Evolutionary conservation across 2,888 invertebrate genomes (phyloP).

Genomic region (Anoplius nigerrimus): DNA sequence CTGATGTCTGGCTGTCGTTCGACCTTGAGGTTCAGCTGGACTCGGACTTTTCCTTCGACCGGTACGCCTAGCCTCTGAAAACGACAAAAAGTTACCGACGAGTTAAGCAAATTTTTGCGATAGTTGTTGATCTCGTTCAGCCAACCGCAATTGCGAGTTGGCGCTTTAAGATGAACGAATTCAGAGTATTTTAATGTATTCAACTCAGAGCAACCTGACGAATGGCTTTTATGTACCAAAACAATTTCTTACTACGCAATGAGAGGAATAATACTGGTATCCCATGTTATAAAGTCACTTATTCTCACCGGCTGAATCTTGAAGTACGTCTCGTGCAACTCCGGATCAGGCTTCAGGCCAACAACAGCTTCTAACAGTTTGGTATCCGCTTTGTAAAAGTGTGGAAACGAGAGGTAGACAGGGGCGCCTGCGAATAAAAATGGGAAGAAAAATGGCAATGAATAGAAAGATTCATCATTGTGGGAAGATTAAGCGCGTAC

Average conservation of each 20-base stretch:
- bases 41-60: slow-evolving; percentile 86
- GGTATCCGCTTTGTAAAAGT: slow-evolving; percentile 89
- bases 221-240: too few relatives aligned
- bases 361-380: slow-evolving; percentile 81
- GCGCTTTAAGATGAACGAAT: too few relatives aligned
- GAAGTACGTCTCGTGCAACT: slow-evolving; percentile 86
- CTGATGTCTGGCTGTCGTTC: slow-evolving; percentile 84
- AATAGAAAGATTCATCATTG: not conserved
- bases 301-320: slow-evolving; percentile 88
- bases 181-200: too few relatives aligned
- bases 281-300: too few relatives aligned
- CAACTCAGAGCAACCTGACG: too few relatives aligned
- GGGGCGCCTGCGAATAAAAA: slow-evolving; percentile 82
- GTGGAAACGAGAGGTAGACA: slow-evolving; percentile 91
- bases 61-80: slow-evolving; percentile 89
- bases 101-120: too few relatives aligned
- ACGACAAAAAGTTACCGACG: too few relatives aligned
- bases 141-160: too few relatives aligned
- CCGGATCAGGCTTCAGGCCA: slow-evolving; percentile 82
- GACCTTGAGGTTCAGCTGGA: slow-evolving; percentile 89
- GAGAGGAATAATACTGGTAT: too few relatives aligned
- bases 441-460: not conserved
- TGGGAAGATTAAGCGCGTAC: not conserved
- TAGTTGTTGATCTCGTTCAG: too few relatives aligned
- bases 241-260: too few relatives aligned